Base-by-base conservation (phyloP, 2,113 vertebrate species). In the Uropsilus gracilis region DNA sequence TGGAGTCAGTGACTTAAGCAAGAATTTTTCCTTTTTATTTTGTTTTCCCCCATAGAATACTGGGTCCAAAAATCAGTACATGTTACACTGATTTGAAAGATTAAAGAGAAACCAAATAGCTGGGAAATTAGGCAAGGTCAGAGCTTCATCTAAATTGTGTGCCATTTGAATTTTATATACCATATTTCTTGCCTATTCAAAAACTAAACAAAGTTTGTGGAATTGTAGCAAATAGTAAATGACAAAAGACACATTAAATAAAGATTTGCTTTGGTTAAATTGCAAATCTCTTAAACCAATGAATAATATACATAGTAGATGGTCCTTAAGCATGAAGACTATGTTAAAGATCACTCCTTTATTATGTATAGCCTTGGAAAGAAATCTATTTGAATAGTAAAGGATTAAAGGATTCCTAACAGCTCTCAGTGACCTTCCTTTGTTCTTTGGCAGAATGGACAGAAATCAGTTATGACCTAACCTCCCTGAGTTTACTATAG, bases 251-350 rank as follows among this genome's bases (percentile, higher is more conserved):
- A 63, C 44, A 9, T 34, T 28, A 66, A 73, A 57, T 71, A 44
- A 50, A 53, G 64, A 6, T 61, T 94, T 92, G 26, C 61, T 86
- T 89, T 91, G 50, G n/a, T 57, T 93, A 71, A 93, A 89, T 53
- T 82, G 17, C 11, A 63, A 82, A 32, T 78, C 24, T 63, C 59
- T 90, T 61, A 76, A 84, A 11, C 2, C 50, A 88, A 71, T n/a
- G 42, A 5, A 63, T 50, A 91, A n/a, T 20, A 37, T 22, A 39
- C 55, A 9, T 13, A 61, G 30, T 5, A 61, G 13, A 1, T 46
- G 9, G 2, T 91, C 44, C 26, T 55, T 81, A 44, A 86, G 28
- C 17, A 59, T 24, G 53, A 93, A 57, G 46, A 68, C 20, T 57
- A 24, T 48, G 55, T 34, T 88, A 42, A 53, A 73, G 18, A 30